These are phyloP conservation scores for Actenoides lindsayi DNA, from an alignment of 2,113 vertebrate genomes.

Conservation along the genomic window DNA sequence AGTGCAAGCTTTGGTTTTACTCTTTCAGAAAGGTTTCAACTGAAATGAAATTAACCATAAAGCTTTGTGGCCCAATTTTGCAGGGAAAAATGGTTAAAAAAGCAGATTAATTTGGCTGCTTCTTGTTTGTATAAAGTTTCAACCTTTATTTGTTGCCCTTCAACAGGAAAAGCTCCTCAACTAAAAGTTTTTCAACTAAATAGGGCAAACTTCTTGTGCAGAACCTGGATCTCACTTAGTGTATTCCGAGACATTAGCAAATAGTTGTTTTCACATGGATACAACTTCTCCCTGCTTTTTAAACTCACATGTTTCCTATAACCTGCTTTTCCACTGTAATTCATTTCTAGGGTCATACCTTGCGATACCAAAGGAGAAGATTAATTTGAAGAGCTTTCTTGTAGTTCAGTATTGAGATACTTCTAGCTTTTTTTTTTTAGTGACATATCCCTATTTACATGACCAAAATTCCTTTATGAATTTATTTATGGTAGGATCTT, in stretches of 20 bases:
- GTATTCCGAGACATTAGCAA: not conserved
- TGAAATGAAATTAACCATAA: conserved; percentile 14
- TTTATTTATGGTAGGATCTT: not conserved
- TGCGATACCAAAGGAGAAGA: not conserved
- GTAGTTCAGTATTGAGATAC: not conserved
- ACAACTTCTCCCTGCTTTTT: not conserved
- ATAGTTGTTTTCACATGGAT: not conserved
- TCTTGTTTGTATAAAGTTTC: not conserved
- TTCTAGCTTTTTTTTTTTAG: not conserved
- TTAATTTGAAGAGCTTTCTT: not conserved
- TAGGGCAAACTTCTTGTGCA: not conserved
- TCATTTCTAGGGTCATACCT: not conserved
- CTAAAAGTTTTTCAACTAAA: not conserved
- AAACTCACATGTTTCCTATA: not conserved
- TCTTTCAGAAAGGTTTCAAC: conserved; percentile 42
- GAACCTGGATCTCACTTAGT: not conserved
- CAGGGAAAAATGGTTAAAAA: not conserved
- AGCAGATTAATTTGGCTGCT: not conserved
- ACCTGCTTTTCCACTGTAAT: not conserved
- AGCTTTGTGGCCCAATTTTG: conserved; percentile 18
- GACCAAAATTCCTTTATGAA: not conserved
- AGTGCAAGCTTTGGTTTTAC: conserved; percentile 24
- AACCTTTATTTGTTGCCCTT: conserved; percentile 3
- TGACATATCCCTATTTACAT: not conserved
- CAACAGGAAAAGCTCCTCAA: not conserved